Base-by-base conservation (phyloP, 2,113 vertebrate genomes). In the Cettia cetti region DNA sequence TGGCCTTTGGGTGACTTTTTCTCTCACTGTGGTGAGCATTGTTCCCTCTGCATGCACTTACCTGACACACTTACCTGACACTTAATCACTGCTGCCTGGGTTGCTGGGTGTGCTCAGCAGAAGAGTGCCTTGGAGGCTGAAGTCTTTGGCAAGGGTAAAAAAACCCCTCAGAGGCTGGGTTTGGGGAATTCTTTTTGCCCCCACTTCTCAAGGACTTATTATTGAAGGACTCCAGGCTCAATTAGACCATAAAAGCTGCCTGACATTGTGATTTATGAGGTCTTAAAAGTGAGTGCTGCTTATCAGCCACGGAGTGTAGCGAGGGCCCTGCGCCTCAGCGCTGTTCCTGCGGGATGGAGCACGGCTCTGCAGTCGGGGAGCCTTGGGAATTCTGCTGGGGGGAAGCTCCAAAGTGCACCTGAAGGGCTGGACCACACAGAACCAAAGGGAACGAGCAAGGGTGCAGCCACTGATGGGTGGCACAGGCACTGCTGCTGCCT, bases 1-100 rank as follows among this genome's bases (percentile, higher is more conserved):
- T 80, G 79, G 53, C 94, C 95, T 93, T 85, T 95, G 82, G 53
- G 94, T 93, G 94, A 93, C 87, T 94, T 82, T 66, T 53, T 53
- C 88, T 93, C 92, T 91, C 54, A 4, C 90, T 87, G 1, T 14
- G 71, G 66, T 37, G 76, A 92, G 63, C 53, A 13, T 30, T 77
- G 83, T 57, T 95, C 81, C 74, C 75, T 69, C 45, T 85, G 75
- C 42, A 6, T 42, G 63, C 40, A 76, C 47, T 84, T 90, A 92
- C 92, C 92, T 90, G 89, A 86, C 53, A 49, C 59, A 52, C 72
- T 90, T 35, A 83, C 80, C 84, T 89, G 92, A 77, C 80, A 52
- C 70, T 60, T 79, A 13, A 76, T 79, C 70, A 47, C 71, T 42
- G 53, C 76, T 31, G 89, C 75, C 66, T 8, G 5, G 6, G 21